Conservation (phyloP, 1,140 invertebrate genomes). For the Battus philenor region DNA sequence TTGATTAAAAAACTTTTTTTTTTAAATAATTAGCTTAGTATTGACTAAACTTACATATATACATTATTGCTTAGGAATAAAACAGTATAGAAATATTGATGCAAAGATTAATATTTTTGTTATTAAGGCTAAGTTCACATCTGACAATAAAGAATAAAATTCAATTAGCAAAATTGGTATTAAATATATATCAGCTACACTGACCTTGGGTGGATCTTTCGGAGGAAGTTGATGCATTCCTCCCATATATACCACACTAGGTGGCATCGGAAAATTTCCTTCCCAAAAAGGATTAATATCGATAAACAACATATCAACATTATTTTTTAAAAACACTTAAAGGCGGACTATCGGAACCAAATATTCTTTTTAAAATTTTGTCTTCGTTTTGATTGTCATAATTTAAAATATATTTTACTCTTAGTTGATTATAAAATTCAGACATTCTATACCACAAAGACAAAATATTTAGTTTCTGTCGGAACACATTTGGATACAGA, state of each 20-base stretch:
- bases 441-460: conserved; percentile 25
- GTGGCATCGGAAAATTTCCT: conserved; percentile 56
- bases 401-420: conserved; percentile 3
- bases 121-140: too few species aligned
- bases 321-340: conserved; percentile 57
- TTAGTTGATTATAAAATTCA: conserved; percentile 15
- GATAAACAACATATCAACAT: conserved; percentile 75
- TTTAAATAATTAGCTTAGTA: too few species aligned
- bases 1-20: too few species aligned
- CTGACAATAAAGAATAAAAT: too few species aligned
- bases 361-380: conserved; percentile 45
- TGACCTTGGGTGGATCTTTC: conserved; percentile 38
- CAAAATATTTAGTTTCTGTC: conserved; percentile 20
- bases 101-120: too few species aligned
- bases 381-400: conserved; percentile 29
- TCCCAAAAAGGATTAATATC: conserved; percentile 68
- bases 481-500: conserved; percentile 27
- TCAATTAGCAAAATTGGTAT: too few species aligned
- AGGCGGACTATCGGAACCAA: conserved; percentile 46
- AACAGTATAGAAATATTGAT: too few species aligned
- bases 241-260: conserved; percentile 63
- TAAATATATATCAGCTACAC: too few species aligned
- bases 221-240: conserved; percentile 59
- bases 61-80: too few species aligned
- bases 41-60: too few species aligned